Percentiles rank a stretch among this genome's conserved stretches.
Evolutionary conservation across 1,140 invertebrate species (phyloP).

Genomic region (Euwallacea fornicatus): DNA sequence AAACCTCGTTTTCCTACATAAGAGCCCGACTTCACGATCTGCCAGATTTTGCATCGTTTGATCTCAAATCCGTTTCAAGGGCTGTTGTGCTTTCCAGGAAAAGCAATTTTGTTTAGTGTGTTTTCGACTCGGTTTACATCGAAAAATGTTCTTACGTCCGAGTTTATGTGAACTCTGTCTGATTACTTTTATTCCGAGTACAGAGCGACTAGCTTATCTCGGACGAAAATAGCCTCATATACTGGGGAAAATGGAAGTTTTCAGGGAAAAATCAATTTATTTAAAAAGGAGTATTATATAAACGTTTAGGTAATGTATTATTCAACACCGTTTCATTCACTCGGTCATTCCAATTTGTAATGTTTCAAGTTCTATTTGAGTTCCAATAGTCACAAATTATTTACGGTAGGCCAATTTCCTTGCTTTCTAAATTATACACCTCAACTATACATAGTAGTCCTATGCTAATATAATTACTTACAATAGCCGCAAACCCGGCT

Average conservation of each 20-base stretch:
- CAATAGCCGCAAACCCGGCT: too few relatives aligned
- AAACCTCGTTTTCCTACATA: constrained; percentile 3
- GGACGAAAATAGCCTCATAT: not conserved
- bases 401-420: too few relatives aligned
- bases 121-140: constrained; percentile 9
- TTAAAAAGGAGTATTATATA: too few relatives aligned
- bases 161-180: constrained; percentile 11
- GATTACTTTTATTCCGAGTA: constrained; percentile 3
- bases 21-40: not conserved
- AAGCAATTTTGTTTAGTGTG: constrained; percentile 16
- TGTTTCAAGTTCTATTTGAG: too few relatives aligned
- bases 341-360: too few relatives aligned
- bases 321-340: too few relatives aligned
- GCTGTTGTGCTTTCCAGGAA: constrained; percentile 7
- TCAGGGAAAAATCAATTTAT: too few relatives aligned
- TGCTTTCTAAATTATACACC: too few relatives aligned
- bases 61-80: constrained; percentile 9
- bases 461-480: too few relatives aligned
- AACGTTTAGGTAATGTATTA: too few relatives aligned
- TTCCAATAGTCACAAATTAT: too few relatives aligned
- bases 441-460: too few relatives aligned
- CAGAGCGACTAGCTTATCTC: not conserved
- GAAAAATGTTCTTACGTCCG: constrained; percentile 14
- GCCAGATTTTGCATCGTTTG: constrained; percentile 13
- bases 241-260: not conserved